These are phyloP conservation scores for Mesorhabditis sp. DNA, from an alignment of 2,888 invertebrate genomes.

Conservation along the genomic window DNA sequence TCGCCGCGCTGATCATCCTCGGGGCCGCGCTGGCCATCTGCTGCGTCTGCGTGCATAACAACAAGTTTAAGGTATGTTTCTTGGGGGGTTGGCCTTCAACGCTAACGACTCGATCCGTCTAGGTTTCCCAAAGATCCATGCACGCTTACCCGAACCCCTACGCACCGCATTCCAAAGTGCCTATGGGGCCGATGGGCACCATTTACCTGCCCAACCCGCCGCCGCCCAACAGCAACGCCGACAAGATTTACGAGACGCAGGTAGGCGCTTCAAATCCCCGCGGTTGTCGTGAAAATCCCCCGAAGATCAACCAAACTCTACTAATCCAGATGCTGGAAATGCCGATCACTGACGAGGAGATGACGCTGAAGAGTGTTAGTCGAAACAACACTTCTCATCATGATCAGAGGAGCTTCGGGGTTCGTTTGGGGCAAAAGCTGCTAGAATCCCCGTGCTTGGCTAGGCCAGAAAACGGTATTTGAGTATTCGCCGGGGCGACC, in stretches of 20 bases:
- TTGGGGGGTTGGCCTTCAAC: background rate
- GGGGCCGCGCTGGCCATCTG: constrained; percentile 48
- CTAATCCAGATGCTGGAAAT: constrained; percentile 50
- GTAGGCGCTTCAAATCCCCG: constrained; percentile 16
- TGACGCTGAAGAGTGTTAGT: constrained; percentile 42
- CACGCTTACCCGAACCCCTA: constrained; percentile 28
- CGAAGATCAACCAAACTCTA: background rate
- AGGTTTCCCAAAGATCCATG: constrained; percentile 26
- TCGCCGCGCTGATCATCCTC: constrained; percentile 45
- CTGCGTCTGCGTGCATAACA: constrained; percentile 43
- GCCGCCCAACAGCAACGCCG: constrained; percentile 33
- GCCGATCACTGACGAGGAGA: constrained; percentile 56
- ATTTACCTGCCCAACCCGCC: constrained; percentile 34
- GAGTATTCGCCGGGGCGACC: no score
- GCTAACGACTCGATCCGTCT: background rate
- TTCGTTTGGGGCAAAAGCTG: background rate
- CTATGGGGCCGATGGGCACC: constrained; percentile 32
- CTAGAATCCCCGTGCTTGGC: no score
- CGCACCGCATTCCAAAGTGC: constrained; percentile 19
- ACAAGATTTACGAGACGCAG: constrained; percentile 52
- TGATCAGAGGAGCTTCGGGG: background rate
- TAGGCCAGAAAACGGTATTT: no score
- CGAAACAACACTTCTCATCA: background rate
- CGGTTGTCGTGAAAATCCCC: background rate
- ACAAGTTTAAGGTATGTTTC: constrained; percentile 27